Evolutionary conservation across 2,888 invertebrate species (phyloP).

Genomic region (Esperia sulphurella): DNA sequence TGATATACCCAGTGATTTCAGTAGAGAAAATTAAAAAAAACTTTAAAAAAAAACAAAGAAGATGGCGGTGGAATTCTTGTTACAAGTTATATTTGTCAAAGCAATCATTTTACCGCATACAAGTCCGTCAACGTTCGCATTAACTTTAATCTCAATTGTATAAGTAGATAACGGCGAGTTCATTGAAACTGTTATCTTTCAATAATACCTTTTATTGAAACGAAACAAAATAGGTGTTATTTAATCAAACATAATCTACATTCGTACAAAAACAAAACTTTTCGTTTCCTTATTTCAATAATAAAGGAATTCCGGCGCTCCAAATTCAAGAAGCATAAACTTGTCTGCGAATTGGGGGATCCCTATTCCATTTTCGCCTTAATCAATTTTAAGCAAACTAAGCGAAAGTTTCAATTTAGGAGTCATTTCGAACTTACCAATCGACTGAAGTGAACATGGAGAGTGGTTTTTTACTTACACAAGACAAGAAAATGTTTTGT

Average conservation of each 20-base stretch:
- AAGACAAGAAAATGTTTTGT: neutral
- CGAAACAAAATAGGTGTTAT: too few species aligned
- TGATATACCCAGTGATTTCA: too few species aligned
- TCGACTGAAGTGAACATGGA: constrained; percentile 5
- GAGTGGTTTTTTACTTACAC: constrained; percentile 8
- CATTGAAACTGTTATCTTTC: too few species aligned
- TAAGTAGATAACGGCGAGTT: neutral
- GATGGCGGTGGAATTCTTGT: too few species aligned
- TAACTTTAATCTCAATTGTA: neutral
- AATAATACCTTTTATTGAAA: too few species aligned
- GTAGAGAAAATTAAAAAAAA: too few species aligned
- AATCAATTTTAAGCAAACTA: constrained; percentile 56
- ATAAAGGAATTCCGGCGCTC: constrained; percentile 3
- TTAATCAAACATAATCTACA: too few species aligned
- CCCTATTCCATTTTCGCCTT: constrained; percentile 41
- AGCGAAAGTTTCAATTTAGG: constrained; percentile 58
- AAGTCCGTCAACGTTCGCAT: neutral
- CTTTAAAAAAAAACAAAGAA: too few species aligned
- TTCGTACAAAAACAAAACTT: neutral
- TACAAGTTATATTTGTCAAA: too few species aligned
- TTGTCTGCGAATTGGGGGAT: constrained; percentile 24
- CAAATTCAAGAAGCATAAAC: constrained; percentile 15
- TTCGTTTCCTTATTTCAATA: constrained; percentile 6
- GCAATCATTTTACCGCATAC: neutral
- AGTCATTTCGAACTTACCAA: constrained; percentile 37